phyloP scores from a whole-genome alignment of 2,113 vertebrate species.

The Elephas maximus region DNA sequence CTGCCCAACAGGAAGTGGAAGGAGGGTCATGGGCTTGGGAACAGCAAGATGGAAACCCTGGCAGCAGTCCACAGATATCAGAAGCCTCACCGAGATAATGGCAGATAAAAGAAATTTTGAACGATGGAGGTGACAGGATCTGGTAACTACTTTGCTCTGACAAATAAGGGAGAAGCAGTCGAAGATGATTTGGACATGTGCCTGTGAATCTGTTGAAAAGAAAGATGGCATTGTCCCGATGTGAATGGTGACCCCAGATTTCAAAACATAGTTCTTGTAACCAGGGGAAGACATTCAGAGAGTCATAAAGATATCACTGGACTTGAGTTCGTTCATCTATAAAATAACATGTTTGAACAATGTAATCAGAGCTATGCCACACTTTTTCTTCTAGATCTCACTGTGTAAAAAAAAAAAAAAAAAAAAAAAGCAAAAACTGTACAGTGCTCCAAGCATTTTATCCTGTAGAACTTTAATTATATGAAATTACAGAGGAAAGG shows the following conservation, averaged over 20 bases:
- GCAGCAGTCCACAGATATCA: not conserved
- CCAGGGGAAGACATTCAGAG: not conserved
- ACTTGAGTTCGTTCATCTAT: not conserved
- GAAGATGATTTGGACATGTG: too few species aligned
- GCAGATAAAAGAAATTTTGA: not conserved
- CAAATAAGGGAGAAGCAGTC: not conserved
- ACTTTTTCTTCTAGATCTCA: not conserved
- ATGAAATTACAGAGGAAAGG: not conserved
- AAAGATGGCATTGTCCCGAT: not conserved
- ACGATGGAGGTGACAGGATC: too few species aligned
- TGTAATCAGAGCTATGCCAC: not conserved
- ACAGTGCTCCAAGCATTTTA: not conserved
- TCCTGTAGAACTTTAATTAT: not conserved
- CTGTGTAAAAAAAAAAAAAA: too few species aligned
- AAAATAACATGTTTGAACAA: not conserved
- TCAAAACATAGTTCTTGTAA: not conserved
- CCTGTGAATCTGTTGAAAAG: not conserved
- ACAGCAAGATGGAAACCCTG: not conserved
- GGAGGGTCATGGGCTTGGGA: not conserved
- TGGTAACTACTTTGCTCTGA: not conserved
- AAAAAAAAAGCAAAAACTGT: not conserved
- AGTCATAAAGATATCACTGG: not conserved
- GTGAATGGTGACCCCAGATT: not conserved
- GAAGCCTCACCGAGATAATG: not conserved
- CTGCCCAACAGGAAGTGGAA: not conserved